phyloP scores from a whole-genome alignment of 2,797 vertebrate species.

The Esox lucius region DNA sequence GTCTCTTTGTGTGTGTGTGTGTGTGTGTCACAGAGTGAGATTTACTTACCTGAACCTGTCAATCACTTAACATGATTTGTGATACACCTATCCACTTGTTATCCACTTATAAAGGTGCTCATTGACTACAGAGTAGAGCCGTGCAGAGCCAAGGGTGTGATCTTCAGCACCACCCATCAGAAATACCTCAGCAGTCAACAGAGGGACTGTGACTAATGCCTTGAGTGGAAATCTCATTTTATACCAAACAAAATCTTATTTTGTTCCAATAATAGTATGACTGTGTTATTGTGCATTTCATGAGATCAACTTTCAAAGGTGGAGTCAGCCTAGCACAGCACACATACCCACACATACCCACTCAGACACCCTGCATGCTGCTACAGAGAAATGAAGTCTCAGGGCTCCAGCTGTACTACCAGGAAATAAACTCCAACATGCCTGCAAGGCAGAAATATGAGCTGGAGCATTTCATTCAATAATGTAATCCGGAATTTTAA shows the following conservation, averaged over 20 bases:
- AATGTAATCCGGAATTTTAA: conserved; percentile 80
- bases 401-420: conserved; percentile 54
- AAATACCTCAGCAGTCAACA: conserved; percentile 69
- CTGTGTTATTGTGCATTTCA: conserved; percentile 80
- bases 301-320: conserved; percentile 74
- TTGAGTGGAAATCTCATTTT: conserved; percentile 74
- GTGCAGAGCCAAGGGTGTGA: conserved; percentile 55
- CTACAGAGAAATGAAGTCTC: conserved; percentile 59
- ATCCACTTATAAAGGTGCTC: conserved; percentile 39
- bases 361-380: conserved; percentile 56
- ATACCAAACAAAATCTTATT: conserved; percentile 81
- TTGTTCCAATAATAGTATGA: conserved; percentile 77
- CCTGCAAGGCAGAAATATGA: conserved; percentile 73
- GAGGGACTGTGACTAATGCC: conserved; percentile 77
- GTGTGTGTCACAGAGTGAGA: conserved; percentile 5
- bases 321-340: conserved; percentile 60
- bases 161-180: conserved; percentile 60
- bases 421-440: conserved; percentile 76
- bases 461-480: conserved; percentile 80
- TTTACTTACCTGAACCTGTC: conserved; percentile 24
- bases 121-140: conserved; percentile 56
- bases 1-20: background rate
- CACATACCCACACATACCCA: conserved; percentile 36
- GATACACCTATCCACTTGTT: conserved; percentile 52
- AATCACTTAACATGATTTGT: conserved; percentile 50